phyloP scores from a whole-genome alignment of 2,888 invertebrate genomes.

The Leptinotarsa tumamoca region DNA sequence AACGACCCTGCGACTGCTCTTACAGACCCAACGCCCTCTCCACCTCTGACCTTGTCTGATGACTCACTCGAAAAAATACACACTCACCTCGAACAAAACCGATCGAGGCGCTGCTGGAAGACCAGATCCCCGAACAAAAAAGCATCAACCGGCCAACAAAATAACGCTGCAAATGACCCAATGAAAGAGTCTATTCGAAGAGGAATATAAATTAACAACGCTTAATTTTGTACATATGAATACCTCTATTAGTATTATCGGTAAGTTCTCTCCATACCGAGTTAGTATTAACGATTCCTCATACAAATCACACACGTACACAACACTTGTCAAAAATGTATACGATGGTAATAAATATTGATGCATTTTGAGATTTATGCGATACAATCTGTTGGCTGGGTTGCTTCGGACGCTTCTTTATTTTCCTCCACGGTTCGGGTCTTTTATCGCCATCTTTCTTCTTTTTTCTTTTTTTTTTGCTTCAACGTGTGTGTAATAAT shows the following conservation, averaged over 20 bases:
- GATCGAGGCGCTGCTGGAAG: slow-evolving; percentile 21
- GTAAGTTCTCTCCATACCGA: slow-evolving; percentile 17
- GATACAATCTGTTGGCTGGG: slow-evolving; percentile 27
- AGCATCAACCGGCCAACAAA: slow-evolving; percentile 27
- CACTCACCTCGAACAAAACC: slow-evolving; percentile 9
- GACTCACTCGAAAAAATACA: slow-evolving; percentile 11
- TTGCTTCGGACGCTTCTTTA: slow-evolving; percentile 24
- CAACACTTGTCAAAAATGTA: slow-evolving; percentile 37
- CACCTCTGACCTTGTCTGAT: neutral
- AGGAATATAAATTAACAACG: slow-evolving; percentile 44
- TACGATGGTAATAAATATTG: slow-evolving; percentile 39
- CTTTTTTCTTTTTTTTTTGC: neutral
- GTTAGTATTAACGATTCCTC: slow-evolving; percentile 20
- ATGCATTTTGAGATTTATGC: slow-evolving; percentile 33
- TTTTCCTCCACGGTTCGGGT: slow-evolving; percentile 8
- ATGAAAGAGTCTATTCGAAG: slow-evolving; percentile 40
- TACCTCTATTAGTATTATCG: slow-evolving; percentile 42
- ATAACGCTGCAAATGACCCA: slow-evolving; percentile 44
- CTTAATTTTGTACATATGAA: slow-evolving; percentile 41
- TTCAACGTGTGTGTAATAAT: slow-evolving; percentile 23
- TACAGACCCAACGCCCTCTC: neutral
- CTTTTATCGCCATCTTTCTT: slow-evolving; percentile 16
- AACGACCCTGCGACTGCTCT: too few species aligned
- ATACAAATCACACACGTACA: slow-evolving; percentile 17
- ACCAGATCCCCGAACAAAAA: slow-evolving; percentile 30